Evolutionary conservation across 2,888 invertebrate species (phyloP).

Genomic region (Sycophila texana): DNA sequence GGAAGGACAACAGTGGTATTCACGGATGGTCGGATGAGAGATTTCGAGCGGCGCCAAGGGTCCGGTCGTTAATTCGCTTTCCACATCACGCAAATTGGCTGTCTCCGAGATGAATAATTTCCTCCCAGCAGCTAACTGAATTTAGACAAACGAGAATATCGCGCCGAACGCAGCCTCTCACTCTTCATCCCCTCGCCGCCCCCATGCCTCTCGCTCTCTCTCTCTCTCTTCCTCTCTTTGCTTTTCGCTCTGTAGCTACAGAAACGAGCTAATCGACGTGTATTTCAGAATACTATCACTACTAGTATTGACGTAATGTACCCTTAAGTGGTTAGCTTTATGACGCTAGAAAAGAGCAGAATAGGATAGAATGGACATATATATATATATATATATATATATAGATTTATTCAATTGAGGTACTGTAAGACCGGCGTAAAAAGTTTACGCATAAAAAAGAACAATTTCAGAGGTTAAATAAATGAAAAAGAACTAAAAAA

Average conservation of each 20-base stretch:
- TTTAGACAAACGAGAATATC: conserved; percentile 61
- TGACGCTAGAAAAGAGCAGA: no score
- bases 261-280: no score
- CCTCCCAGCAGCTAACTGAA: conserved; percentile 58
- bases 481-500: no score
- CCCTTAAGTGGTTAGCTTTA: no score
- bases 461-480: no score
- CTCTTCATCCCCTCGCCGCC: background rate
- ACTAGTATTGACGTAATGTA: no score
- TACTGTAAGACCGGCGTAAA: no score
- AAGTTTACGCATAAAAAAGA: no score
- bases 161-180: background rate
- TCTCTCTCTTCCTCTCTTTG: background rate
- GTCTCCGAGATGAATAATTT: conserved; percentile 63
- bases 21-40: conserved; percentile 15
- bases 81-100: conserved; percentile 60
- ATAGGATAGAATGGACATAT: no score
- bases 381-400: no score
- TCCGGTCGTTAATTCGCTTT: conserved; percentile 55
- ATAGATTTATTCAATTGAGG: no score
- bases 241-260: background rate
- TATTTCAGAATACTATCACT: no score
- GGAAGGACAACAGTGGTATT: background rate
- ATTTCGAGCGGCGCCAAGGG: conserved; percentile 7
- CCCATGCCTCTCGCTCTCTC: background rate